Conservation (phyloP, 2,113 vertebrate species). For the Pitta sordida region DNA sequence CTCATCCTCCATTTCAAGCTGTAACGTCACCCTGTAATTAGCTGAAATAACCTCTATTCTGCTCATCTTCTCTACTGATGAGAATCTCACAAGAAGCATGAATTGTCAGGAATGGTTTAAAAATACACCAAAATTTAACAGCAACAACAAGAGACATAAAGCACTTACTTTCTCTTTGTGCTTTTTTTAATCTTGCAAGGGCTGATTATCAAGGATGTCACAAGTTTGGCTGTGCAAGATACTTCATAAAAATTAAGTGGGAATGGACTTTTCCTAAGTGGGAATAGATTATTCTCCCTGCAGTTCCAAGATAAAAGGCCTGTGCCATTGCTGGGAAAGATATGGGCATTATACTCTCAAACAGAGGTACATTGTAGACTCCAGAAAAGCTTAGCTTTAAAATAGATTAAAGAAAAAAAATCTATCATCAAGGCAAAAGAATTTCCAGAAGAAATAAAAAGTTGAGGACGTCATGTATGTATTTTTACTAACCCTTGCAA, state of each 20-base stretch:
- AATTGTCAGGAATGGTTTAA: conserved; percentile 22
- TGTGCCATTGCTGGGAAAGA: neutral
- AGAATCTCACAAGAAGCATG: neutral
- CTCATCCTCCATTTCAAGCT: conserved; percentile 15
- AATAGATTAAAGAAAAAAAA: neutral
- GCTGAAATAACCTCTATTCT: conserved; percentile 43
- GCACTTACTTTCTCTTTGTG: neutral
- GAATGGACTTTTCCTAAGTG: neutral
- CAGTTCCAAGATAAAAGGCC: neutral
- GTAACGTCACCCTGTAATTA: conserved; percentile 31
- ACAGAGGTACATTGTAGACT: neutral
- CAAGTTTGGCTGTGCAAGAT: neutral
- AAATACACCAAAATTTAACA: conserved; percentile 19
- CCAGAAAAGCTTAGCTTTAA: neutral
- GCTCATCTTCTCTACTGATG: neutral
- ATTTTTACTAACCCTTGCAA: neutral
- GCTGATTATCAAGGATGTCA: neutral
- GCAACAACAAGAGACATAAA: neutral
- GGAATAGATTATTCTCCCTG: neutral
- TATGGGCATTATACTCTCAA: neutral
- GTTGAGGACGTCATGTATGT: neutral
- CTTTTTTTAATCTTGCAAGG: neutral
- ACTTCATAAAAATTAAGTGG: neutral
- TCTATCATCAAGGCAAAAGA: neutral
- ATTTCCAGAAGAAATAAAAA: conserved; percentile 1